phyloP scores from a whole-genome alignment of 2,113 vertebrate species.

The Sinocyclocheilus grahami region DNA sequence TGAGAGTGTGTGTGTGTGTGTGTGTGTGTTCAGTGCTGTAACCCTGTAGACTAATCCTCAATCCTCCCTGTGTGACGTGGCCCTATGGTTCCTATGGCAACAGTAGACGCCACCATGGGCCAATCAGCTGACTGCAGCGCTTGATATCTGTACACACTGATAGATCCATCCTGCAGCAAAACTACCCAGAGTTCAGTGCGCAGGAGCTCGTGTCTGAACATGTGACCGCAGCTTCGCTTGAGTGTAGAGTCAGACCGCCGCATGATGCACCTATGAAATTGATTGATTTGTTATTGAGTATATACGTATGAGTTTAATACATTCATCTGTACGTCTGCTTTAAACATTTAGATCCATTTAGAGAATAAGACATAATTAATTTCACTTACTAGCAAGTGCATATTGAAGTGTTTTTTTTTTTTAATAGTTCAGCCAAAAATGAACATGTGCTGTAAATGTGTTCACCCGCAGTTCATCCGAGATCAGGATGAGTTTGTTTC shows the following conservation, averaged over 20 bases:
- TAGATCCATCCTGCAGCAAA: not conserved
- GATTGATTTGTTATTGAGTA: not conserved
- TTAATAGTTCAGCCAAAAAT: too few relatives aligned
- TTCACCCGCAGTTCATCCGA: too few relatives aligned
- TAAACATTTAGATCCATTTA: not conserved
- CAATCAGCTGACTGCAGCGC: constrained; percentile 16
- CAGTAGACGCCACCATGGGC: constrained; percentile 12
- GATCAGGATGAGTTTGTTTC: too few relatives aligned
- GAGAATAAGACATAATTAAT: not conserved
- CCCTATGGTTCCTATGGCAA: constrained; percentile 55
- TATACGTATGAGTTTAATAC: not conserved
- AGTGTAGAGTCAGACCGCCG: constrained; percentile 53
- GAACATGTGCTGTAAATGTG: too few relatives aligned
- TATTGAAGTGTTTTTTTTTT: too few relatives aligned
- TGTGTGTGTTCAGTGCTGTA: constrained; percentile 22
- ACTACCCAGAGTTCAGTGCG: not conserved
- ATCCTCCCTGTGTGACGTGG: constrained; percentile 1
- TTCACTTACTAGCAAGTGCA: not conserved
- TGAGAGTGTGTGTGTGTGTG: constrained; percentile 3
- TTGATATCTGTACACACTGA: not conserved
- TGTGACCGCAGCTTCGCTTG: constrained; percentile 67
- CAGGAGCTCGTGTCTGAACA: not conserved
- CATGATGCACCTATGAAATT: not conserved
- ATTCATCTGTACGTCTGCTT: not conserved
- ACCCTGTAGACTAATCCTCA: constrained; percentile 54